Base-by-base conservation (phyloP, 2,888 invertebrate species). In the Syrphus vitripennis region DNA sequence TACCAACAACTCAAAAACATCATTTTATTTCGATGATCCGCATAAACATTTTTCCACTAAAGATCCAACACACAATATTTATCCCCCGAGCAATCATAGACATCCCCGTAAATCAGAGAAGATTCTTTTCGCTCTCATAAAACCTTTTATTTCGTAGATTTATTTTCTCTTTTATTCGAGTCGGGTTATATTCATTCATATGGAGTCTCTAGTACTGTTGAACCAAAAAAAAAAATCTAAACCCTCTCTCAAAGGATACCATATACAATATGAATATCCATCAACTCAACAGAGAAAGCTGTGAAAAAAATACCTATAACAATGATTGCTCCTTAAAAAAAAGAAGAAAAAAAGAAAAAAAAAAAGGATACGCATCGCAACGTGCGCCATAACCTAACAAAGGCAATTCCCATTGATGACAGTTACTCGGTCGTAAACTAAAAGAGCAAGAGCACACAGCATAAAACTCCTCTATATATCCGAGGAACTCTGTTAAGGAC, bases 371-470 rank as follows among this genome's bases (percentile, higher is more conserved):
- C 74, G 63, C 61, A 69, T 70, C 57, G 65, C 45, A 72, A 84
- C 84, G 84, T 84, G 84, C 61, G 72, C 67, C 72, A 76, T 81
- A 84, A 81, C 72, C 71, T 84, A 84, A 84, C 84, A 84, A 84
- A 81, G 84, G 67, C 84, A 81, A 84, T 84, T 84, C 69, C 76
- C 81, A 71, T 75, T 71, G 75, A 83, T 83, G 61, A 50, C 50
- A 75, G 76, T 80, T 53, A 72, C 76, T 81, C 76, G 76, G 76
- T 72, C 84, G 61, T 84, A 84, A 84, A 84, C 81, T 76, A 77
- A 84, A 84, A 55, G 81, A 84, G 71, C 80, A 75, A 48, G 71
- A 84, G 75, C 75, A 75, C 57, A 31, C 65, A 65, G 16, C 12
- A 45, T 57, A 16, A 50, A 69, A 26, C 65, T 67, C 31, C n/a